Base-by-base conservation (phyloP, 2,113 vertebrate genomes). In the Corydoras maculifer region DNA sequence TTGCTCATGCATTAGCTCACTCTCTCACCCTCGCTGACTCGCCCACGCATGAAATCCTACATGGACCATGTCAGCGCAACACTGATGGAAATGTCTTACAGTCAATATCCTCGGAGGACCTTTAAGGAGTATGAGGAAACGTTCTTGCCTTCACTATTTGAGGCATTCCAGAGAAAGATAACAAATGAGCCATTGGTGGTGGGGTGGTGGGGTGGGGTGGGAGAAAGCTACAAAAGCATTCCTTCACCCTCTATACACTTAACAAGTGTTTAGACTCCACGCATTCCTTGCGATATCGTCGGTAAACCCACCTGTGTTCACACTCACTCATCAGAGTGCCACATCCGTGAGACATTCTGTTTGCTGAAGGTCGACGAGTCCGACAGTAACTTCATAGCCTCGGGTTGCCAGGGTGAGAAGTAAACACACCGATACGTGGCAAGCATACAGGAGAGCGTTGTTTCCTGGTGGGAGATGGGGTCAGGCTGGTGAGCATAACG, bases 181-280 rank as follows among this genome's bases (percentile, higher is more conserved):
- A 2, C 49, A 65, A 53, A 54, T 30, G 64, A 49, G 11, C 9
- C 25, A 65, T 18, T 65, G 4, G 29, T 53, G 29, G 25, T n/a
- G 51, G 18, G 18, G 18, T 25, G 18, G 18, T 8, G 35, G 35
- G 7, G 35, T 43, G 35, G 35, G 35, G 35, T 43, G 35, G 7
- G 35, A 43, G 13, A 5, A 13, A 62, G 60, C 12, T 9, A 61
- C 8, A 49, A 7, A 58, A 14, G 13, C 30, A 35, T 59, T 68
- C 35, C 12, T 6, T 62, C n/a, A 30, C 32, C 30, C 11, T 13
- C 14, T 30, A 13, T 68, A 11, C n/a, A 50, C n/a, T 69, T 62
- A 70, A 57, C 65, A 69, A 68, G 62, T 78, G 75, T 11, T 35
- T 48, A 78, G 80, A 77, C 83, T 78, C 65, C 61, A 3, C n/a